A percentile compares a stretch with the other conserved stretches of the same genome.
phyloP scores from a whole-genome alignment of 2,888 invertebrate genomes.

The Cheilosia scutellata region DNA sequence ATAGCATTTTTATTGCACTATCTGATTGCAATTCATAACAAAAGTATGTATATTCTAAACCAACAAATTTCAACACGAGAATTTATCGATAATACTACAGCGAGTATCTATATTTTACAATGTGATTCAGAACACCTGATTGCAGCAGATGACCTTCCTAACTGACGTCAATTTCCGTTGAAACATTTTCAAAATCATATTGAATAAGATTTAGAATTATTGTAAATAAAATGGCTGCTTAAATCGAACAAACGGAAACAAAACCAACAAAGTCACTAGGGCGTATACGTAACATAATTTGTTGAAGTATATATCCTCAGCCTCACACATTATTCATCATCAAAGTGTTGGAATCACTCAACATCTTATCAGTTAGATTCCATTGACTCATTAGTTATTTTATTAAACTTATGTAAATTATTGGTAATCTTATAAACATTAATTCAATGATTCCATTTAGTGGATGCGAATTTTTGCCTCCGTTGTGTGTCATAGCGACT shows the following conservation, averaged over 20 bases:
- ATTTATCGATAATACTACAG: not conserved
- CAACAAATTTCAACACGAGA: not conserved
- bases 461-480: not conserved
- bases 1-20: slow-evolving; percentile 9
- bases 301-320: not conserved
- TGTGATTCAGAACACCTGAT: not conserved
- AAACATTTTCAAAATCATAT: too few relatives aligned
- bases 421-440: slow-evolving; percentile 8
- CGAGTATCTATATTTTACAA: not conserved
- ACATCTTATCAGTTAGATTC: too few relatives aligned
- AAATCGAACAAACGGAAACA: not conserved
- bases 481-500: not conserved
- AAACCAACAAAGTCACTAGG: not conserved
- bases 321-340: not conserved
- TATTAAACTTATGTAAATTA: not conserved
- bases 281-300: slow-evolving; percentile 21
- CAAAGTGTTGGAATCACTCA: too few relatives aligned
- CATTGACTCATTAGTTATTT: too few relatives aligned
- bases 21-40: slow-evolving; percentile 7
- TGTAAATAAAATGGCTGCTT: not conserved
- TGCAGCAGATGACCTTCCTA: not conserved
- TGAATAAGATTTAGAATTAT: too few relatives aligned
- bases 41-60: not conserved
- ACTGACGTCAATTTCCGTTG: not conserved
- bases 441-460: not conserved